Base-by-base conservation (phyloP, 2,113 vertebrate genomes). In the Perca schrenkii region DNA sequence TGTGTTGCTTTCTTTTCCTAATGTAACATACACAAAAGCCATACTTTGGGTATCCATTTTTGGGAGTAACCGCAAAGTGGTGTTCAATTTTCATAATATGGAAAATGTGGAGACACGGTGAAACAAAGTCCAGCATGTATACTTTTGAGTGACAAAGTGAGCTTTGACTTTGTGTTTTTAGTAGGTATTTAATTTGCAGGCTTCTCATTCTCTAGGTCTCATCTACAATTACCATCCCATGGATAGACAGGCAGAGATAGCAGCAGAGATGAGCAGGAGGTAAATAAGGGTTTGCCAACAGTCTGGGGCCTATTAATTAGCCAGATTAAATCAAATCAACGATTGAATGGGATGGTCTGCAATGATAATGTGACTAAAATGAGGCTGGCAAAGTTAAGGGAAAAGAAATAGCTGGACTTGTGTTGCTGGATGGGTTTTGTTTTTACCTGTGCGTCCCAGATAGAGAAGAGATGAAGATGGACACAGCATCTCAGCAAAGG, bases 401-500 rank as follows among this genome's bases (percentile, higher is more conserved):
- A 22, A 64, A 40, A 61, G 14, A 56, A 61, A 17, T 2, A 21
- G 58, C 40, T 16, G 12, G 4, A 8, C 2, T 11, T 4, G 22
- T 63, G 57, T 14, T 52, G 28, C 36, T 40, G 62, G 15, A 8
- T 47, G 40, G 10, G 14, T 58, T 61, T 58, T 36, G 7, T n/a
- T 46, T 77, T 83, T 83, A 99, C 98, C 98, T 91, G 98, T 99
- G 84, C 98, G 96, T 43, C 98, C 98, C 69, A 99, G 96, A 79
- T 99, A 99, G 47, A 99, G 96, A 57, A 99, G 96, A 11, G 98
- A 98, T 4, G 98, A 93, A 1, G 98, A 99, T 0, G 98, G 97
- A 64, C 98, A 99, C 47, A 98, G 93, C 88, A 96, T 98, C 88
- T 99, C 98, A 17, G 98, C 97, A 73, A 97, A 98, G 10, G 98